Conservation (phyloP, 2,888 invertebrate species). For the Andrena trimmerana region DNA sequence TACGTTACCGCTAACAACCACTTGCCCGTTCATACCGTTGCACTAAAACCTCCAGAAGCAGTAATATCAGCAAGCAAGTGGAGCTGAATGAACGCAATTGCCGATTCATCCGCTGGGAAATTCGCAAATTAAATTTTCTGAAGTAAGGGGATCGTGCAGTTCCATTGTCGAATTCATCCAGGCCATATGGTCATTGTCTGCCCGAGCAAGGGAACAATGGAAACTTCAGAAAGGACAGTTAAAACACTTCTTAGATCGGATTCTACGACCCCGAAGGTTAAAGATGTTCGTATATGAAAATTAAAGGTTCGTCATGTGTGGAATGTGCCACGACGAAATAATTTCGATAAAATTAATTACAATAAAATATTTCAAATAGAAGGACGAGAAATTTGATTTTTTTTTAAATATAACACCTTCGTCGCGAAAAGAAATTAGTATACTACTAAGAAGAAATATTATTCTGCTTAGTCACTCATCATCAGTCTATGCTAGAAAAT, state of each 20-base stretch:
- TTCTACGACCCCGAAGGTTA: too few relatives aligned
- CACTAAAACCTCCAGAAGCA: background rate
- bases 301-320: background rate
- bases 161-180: slow-evolving; percentile 3
- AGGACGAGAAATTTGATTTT: too few relatives aligned
- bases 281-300: background rate
- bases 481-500: too few relatives aligned
- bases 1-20: background rate
- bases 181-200: background rate
- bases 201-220: background rate
- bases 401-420: too few relatives aligned
- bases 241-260: background rate
- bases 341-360: too few relatives aligned
- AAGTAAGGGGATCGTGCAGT: slow-evolving; percentile 7
- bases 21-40: background rate
- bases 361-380: too few relatives aligned
- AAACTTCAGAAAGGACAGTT: slow-evolving; percentile 1
- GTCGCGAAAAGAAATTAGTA: too few relatives aligned
- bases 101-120: background rate
- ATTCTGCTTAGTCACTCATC: too few relatives aligned
- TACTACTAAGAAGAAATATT: too few relatives aligned
- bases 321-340: too few relatives aligned
- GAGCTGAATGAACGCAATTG: background rate
- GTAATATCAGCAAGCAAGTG: background rate
- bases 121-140: slow-evolving; percentile 5